Percentiles rank a stretch among this genome's conserved stretches.
Evolutionary conservation across 2,113 vertebrate species (phyloP).

Genomic region (Pheucticus melanocephalus): DNA sequence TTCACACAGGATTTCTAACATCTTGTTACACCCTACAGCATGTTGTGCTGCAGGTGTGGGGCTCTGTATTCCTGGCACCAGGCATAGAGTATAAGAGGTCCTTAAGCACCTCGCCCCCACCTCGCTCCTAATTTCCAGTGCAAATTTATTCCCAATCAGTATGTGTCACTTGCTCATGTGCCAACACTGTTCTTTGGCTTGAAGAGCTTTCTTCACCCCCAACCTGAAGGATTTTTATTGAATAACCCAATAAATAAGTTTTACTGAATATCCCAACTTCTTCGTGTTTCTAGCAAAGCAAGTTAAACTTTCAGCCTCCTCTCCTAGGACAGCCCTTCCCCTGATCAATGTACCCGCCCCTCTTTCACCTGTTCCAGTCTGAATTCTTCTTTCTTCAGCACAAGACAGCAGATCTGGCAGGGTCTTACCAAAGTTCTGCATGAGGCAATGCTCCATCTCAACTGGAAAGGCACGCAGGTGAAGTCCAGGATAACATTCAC

Average conservation of each 20-base stretch:
- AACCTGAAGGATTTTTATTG: not conserved
- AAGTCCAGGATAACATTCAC: not conserved
- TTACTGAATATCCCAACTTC: not conserved
- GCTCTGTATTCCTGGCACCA: not conserved
- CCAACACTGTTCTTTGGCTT: not conserved
- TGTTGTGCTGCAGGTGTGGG: not conserved
- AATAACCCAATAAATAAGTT: not conserved
- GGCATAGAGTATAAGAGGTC: not conserved
- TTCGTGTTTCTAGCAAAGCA: not conserved
- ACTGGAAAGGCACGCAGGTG: not conserved
- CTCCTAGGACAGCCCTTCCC: not conserved
- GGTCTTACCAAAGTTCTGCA: not conserved
- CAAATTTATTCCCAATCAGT: not conserved
- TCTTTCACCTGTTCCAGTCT: not conserved
- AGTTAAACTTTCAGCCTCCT: not conserved
- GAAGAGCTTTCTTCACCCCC: not conserved
- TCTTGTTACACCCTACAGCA: not conserved
- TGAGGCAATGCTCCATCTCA: not conserved
- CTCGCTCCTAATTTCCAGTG: not conserved
- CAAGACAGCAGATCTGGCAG: not conserved
- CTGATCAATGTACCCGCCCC: not conserved
- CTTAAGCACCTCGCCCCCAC: not conserved
- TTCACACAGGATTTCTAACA: not conserved
- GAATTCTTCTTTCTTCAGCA: not conserved
- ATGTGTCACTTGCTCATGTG: not conserved